These are phyloP conservation scores for Mythimna vitellina DNA, from an alignment of 2,888 invertebrate genomes.

Conservation along the genomic window DNA sequence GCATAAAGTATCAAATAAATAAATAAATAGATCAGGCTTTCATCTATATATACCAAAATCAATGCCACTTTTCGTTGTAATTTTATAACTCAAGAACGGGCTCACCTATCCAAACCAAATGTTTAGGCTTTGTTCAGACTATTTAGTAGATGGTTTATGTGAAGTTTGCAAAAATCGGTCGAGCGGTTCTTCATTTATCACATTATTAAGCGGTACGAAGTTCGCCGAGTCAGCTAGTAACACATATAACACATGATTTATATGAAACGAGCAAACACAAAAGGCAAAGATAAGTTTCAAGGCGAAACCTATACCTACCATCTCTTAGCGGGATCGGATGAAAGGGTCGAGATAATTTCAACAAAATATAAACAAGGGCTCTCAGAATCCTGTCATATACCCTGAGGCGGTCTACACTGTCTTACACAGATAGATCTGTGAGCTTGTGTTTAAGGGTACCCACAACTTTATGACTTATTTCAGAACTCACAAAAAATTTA, in stretches of 20 bases:
- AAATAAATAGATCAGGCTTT: no score
- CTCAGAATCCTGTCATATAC: conserved; percentile 11
- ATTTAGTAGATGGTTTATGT: no score
- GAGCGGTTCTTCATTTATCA: no score
- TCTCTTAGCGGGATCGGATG: conserved; percentile 3
- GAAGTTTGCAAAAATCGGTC: no score
- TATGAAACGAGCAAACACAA: conserved; percentile 17
- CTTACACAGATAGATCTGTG: conserved; percentile 12
- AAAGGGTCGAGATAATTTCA: conserved; percentile 37
- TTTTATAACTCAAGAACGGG: no score
- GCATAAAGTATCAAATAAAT: no score
- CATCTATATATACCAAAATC: no score
- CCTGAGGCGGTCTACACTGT: conserved; percentile 39
- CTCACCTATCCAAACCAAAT: no score
- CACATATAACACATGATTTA: background rate
- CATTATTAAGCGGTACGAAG: no score
- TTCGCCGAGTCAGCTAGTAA: no score
- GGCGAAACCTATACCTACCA: background rate
- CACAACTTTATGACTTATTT: background rate
- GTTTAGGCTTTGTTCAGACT: no score
- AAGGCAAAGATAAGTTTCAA: conserved; percentile 3
- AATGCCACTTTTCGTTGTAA: no score
- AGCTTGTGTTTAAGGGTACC: background rate
- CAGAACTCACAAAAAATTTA: background rate
- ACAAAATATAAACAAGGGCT: conserved; percentile 40